A percentile compares a stretch with the other conserved stretches of the same genome.
These are phyloP conservation scores for Clarias laeviceps DNA, from an alignment of 2,797 vertebrate genomes.

Conservation along the genomic window DNA sequence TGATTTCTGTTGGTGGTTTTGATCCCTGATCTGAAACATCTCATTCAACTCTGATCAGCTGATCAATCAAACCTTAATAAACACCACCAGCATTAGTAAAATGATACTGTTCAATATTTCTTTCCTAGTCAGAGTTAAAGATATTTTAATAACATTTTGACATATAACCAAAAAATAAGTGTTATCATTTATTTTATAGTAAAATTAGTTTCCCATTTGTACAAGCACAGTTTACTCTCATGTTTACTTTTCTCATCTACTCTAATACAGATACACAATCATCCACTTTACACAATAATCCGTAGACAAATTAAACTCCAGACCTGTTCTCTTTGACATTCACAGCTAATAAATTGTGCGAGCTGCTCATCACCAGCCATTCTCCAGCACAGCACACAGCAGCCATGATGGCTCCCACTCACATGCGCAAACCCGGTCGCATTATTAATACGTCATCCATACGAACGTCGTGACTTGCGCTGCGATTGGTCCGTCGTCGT, in stretches of 20 bases:
- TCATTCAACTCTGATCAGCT: background rate
- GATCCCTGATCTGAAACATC: background rate
- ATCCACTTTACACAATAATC: too few relatives aligned
- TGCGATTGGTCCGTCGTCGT: background rate
- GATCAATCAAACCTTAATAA: background rate
- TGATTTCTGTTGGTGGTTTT: background rate
- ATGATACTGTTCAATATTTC: background rate
- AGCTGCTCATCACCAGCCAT: constrained; percentile 64
- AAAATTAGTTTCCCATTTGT: background rate
- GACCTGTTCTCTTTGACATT: constrained; percentile 65
- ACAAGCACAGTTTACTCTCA: background rate
- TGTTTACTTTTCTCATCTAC: background rate
- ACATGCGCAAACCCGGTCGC: constrained; percentile 51
- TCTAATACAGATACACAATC: background rate
- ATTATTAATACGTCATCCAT: constrained; percentile 26
- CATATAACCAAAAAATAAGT: background rate
- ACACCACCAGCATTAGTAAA: background rate
- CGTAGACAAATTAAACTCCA: constrained; percentile 18
- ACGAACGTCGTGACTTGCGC: too few relatives aligned
- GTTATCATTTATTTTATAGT: background rate
- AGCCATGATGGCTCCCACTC: constrained; percentile 60
- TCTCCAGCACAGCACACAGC: constrained; percentile 61
- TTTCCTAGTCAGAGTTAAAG: background rate
- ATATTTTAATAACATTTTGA: too few relatives aligned
- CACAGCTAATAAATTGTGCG: constrained; percentile 64